A percentile compares a stretch with the other conserved stretches of the same genome.
Conservation (phyloP, 2,888 invertebrate species). For the Dicycla oo region DNA sequence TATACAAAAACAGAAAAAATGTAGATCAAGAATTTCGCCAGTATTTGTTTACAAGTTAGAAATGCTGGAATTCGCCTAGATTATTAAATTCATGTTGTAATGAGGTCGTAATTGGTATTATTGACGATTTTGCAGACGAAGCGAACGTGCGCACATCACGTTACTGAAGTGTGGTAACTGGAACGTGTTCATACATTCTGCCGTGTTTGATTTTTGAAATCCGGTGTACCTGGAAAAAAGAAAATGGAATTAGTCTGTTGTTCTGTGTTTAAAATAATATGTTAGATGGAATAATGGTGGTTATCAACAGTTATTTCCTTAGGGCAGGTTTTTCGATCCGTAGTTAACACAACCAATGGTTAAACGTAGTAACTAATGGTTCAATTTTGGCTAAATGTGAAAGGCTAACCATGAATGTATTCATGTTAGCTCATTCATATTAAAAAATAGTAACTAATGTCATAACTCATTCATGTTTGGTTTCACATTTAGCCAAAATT, state of each 20-base stretch:
- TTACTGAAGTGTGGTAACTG: conserved; percentile 53
- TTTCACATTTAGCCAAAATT: too few relatives aligned
- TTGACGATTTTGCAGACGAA: conserved; percentile 45
- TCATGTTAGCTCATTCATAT: too few relatives aligned
- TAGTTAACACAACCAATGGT: too few relatives aligned
- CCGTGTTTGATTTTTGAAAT: conserved; percentile 46
- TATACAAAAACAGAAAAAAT: conserved; percentile 26
- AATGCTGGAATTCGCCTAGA: conserved; percentile 48
- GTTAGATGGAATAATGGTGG: not conserved
- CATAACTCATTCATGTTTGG: too few relatives aligned
- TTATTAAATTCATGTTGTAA: conserved; percentile 29
- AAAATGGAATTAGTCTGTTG: conserved; percentile 24
- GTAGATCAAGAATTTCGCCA: conserved; percentile 35
- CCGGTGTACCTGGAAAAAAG: conserved; percentile 59
- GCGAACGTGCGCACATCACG: conserved; percentile 53
- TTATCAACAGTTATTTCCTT: too few relatives aligned
- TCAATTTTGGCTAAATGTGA: too few relatives aligned
- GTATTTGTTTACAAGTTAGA: conserved; percentile 49
- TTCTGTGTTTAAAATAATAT: not conserved
- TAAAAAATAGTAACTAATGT: too few relatives aligned
- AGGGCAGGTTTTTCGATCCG: too few relatives aligned
- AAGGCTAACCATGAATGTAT: too few relatives aligned
- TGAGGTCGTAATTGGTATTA: conserved; percentile 24
- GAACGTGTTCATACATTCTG: conserved; percentile 60
- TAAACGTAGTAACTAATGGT: too few relatives aligned